These are phyloP conservation scores for Brachyhypopomus occidentalis DNA, from an alignment of 2,113 vertebrate species.

Conservation along the genomic window DNA sequence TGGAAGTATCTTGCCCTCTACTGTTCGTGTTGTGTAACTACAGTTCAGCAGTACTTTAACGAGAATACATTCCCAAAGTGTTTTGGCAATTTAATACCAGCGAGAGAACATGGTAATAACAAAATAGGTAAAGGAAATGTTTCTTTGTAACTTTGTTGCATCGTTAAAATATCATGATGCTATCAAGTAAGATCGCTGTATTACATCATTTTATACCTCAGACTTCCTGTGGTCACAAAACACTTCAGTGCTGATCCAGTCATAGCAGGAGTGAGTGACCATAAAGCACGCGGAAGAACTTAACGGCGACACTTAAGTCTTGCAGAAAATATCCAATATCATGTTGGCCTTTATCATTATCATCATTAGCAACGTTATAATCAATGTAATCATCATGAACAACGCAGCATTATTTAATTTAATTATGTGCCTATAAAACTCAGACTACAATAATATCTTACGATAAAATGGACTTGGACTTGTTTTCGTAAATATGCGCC, in stretches of 20 bases:
- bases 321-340: neutral
- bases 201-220: neutral
- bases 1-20: constrained; percentile 67
- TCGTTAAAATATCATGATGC: neutral
- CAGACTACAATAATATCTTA: constrained; percentile 1
- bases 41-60: neutral
- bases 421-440: neutral
- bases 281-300: neutral
- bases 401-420: neutral
- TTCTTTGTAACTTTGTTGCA: neutral
- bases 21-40: constrained; percentile 58
- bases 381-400: neutral
- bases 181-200: neutral
- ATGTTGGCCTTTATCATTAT: neutral
- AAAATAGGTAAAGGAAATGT: neutral
- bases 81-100: neutral
- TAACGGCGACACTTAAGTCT: neutral
- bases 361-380: neutral
- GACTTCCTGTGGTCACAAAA: constrained; percentile 12
- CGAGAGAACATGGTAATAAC: neutral
- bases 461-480: constrained; percentile 54
- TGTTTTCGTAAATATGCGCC: constrained; percentile 44
- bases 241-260: neutral
- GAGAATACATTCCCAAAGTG: neutral
- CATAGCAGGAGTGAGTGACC: neutral